These are phyloP conservation scores for Melitaea cinxia DNA, from an alignment of 1,140 invertebrate genomes.

Conservation along the genomic window DNA sequence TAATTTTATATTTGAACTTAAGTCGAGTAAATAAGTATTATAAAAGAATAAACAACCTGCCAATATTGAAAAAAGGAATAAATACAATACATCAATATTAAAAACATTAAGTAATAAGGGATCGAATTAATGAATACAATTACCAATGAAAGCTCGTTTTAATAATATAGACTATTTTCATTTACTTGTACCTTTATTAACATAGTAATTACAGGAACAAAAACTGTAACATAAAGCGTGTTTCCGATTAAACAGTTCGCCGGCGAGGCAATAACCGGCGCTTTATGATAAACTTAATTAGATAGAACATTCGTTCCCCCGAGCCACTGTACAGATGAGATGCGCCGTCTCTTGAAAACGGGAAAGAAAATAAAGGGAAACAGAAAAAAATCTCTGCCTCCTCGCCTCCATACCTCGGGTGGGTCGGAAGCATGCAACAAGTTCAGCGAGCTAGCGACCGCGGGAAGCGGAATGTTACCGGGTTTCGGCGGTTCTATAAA, in stretches of 20 bases:
- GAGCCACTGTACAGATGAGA: conserved; percentile 66
- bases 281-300: conserved; percentile 79
- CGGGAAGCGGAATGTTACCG: conserved; percentile 6
- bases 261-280: conserved; percentile 66
- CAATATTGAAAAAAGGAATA: too few species aligned
- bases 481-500: neutral
- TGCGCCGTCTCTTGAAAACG: conserved; percentile 41
- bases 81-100: neutral
- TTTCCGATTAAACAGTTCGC: conserved; percentile 59
- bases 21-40: too few species aligned
- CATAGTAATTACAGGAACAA: conserved; percentile 17
- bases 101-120: neutral
- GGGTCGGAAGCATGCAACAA: conserved; percentile 20
- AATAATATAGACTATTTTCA: neutral
- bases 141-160: neutral
- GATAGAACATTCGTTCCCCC: conserved; percentile 72
- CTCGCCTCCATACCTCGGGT: conserved; percentile 11
- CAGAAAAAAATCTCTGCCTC: conserved; percentile 31
- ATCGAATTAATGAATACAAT: neutral
- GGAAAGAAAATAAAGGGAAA: conserved; percentile 45
- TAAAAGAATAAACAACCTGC: too few species aligned
- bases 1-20: too few species aligned
- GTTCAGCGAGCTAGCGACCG: neutral
- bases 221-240: conserved; percentile 43
- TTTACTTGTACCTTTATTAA: conserved; percentile 19